Evolutionary conservation across 2,888 invertebrate genomes (phyloP).

Genomic region (Dascillus cervinus): DNA sequence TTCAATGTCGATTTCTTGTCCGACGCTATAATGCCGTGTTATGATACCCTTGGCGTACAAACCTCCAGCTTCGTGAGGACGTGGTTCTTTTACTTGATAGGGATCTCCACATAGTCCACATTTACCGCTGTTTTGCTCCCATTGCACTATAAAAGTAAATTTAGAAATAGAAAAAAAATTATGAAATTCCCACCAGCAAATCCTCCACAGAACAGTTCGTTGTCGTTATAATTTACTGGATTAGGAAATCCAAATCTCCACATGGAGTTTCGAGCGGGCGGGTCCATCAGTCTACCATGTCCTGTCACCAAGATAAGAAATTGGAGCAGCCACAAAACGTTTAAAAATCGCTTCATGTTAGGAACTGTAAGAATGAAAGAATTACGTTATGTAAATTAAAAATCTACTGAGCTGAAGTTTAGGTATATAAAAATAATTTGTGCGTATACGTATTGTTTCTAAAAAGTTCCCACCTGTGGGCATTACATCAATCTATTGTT

Average conservation of each 20-base stretch:
- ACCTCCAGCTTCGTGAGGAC: constrained; percentile 87
- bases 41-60: constrained; percentile 80
- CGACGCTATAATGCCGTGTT: constrained; percentile 70
- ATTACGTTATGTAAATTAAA: not conserved
- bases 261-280: constrained; percentile 88
- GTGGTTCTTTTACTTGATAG: constrained; percentile 58
- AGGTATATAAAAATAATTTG: too few relatives aligned
- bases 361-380: constrained; percentile 5
- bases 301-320: constrained; percentile 40
- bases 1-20: constrained; percentile 81
- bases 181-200: constrained; percentile 57
- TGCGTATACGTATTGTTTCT: too few relatives aligned
- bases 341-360: constrained; percentile 7
- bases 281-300: constrained; percentile 86
- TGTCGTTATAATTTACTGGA: constrained; percentile 91
- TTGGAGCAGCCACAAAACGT: constrained; percentile 4
- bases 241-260: constrained; percentile 94
- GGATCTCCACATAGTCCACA: constrained; percentile 91
- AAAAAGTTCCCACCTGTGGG: too few relatives aligned
- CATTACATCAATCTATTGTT: not conserved
- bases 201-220: constrained; percentile 89
- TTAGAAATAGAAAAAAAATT: constrained; percentile 1
- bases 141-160: constrained; percentile 57
- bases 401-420: too few relatives aligned
- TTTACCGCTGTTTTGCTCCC: constrained; percentile 76